These are phyloP conservation scores for Aldabrachelys gigantea DNA, from an alignment of 2,113 vertebrate species.

Conservation along the genomic window DNA sequence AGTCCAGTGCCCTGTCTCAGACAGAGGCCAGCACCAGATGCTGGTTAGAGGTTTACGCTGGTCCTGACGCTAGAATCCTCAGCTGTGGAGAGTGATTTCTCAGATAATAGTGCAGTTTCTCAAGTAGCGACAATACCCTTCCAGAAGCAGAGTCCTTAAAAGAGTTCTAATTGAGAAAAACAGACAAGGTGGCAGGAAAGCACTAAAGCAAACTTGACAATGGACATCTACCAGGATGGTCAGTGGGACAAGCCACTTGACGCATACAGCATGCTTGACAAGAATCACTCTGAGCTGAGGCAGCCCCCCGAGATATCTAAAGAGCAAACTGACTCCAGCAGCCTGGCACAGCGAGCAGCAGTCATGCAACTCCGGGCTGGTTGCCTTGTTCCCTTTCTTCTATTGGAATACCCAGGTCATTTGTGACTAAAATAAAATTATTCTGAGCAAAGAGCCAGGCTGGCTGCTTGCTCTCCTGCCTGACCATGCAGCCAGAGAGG, in stretches of 20 bases:
- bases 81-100: neutral
- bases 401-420: neutral
- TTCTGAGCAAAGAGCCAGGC: neutral
- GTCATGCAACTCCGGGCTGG: neutral
- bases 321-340: neutral
- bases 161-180: neutral
- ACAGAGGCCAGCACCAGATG: neutral
- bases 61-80: neutral
- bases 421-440: neutral
- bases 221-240: neutral
- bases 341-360: neutral
- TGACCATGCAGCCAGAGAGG: neutral
- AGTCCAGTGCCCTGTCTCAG: neutral
- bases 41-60: neutral
- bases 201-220: neutral
- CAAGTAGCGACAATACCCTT: neutral
- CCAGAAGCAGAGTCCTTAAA: neutral
- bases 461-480: neutral
- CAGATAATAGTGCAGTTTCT: neutral
- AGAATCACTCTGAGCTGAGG: no score
- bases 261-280: neutral
- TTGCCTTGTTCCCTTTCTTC: neutral
- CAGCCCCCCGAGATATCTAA: neutral
- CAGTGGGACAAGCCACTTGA: neutral
- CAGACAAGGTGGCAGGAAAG: neutral